Evolutionary conservation across 2,888 invertebrate species (phyloP).

Genomic region (Iphiclides podalirius): DNA sequence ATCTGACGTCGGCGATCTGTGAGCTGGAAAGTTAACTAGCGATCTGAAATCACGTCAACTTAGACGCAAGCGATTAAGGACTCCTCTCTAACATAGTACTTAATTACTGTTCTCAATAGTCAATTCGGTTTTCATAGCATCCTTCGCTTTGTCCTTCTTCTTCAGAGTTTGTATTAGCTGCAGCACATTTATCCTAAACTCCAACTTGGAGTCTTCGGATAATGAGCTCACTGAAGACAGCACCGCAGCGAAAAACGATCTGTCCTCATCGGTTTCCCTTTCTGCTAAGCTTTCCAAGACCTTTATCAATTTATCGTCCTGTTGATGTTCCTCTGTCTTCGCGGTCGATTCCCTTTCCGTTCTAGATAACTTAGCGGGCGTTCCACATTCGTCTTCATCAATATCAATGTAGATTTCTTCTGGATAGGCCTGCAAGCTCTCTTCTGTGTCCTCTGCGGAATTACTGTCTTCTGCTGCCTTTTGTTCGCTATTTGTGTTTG

Average conservation of each 20-base stretch:
- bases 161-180: slow-evolving; percentile 27
- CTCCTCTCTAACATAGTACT: no score
- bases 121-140: slow-evolving; percentile 6
- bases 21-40: no score
- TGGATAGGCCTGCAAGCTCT: not conserved
- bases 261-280: slow-evolving; percentile 62
- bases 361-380: not conserved
- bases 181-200: slow-evolving; percentile 58
- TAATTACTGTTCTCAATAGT: not conserved
- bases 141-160: slow-evolving; percentile 36
- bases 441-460: slow-evolving; percentile 29
- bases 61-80: no score
- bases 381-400: slow-evolving; percentile 9
- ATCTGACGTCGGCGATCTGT: no score
- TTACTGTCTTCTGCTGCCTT: slow-evolving; percentile 25
- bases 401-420: not conserved
- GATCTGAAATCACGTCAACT: no score
- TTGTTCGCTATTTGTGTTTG: not conserved
- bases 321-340: slow-evolving; percentile 5
- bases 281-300: slow-evolving; percentile 50
- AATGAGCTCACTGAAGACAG: slow-evolving; percentile 52
- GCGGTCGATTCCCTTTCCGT: no score
- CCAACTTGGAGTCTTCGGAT: slow-evolving; percentile 47
- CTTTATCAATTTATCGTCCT: slow-evolving; percentile 37
- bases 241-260: slow-evolving; percentile 60